Conservation (phyloP, 2,113 vertebrate genomes). For the Crotalus tigris region DNA sequence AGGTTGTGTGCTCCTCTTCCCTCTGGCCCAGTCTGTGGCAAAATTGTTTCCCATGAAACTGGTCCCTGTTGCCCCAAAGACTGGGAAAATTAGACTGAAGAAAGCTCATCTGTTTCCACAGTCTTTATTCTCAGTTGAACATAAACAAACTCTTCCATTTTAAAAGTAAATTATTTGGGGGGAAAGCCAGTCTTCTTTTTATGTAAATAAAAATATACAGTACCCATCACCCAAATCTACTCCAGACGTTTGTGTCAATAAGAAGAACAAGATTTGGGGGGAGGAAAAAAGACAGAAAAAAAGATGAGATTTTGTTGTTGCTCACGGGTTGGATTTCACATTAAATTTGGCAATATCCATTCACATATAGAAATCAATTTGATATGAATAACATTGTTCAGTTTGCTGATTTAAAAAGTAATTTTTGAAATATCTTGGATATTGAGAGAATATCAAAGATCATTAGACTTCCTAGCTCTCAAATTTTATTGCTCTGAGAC, state of each 20-base stretch:
- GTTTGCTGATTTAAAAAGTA: neutral
- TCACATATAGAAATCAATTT: neutral
- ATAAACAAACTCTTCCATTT: neutral
- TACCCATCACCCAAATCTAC: neutral
- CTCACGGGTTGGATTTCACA: neutral
- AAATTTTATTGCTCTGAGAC: neutral
- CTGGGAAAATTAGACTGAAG: neutral
- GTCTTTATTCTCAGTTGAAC: neutral
- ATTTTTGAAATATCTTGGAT: neutral
- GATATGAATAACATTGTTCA: neutral
- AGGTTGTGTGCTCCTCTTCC: neutral
- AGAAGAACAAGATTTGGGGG: neutral
- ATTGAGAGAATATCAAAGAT: neutral
- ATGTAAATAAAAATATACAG: neutral
- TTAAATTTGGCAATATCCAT: neutral
- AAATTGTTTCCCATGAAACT: neutral
- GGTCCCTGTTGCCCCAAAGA: neutral
- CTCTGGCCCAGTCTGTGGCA: neutral
- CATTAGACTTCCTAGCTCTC: neutral
- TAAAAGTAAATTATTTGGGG: neutral
- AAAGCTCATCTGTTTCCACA: neutral
- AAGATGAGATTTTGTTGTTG: neutral
- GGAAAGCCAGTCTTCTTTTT: neutral
- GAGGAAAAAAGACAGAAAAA: neutral
- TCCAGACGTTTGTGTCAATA: neutral